Conservation (phyloP, 2,113 vertebrate genomes). For the Myrmecophaga tridactyla region DNA sequence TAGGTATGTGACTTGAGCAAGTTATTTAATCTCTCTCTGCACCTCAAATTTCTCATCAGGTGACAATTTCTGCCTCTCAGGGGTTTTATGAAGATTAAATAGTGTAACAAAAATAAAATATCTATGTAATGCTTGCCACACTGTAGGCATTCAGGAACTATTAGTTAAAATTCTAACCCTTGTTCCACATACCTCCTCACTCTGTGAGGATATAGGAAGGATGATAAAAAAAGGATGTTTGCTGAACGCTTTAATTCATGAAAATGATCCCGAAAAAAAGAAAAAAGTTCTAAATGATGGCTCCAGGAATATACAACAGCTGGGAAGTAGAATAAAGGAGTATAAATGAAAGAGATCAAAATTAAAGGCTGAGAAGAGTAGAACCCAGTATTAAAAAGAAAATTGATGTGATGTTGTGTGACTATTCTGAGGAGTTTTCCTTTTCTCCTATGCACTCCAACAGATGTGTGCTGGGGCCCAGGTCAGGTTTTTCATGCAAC, state of each 20-base stretch:
- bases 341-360: not conserved
- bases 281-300: not conserved
- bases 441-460: not conserved
- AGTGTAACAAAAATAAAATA: not conserved
- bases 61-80: not conserved
- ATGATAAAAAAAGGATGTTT: not conserved
- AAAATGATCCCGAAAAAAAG: not conserved
- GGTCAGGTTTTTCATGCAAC: too few species aligned
- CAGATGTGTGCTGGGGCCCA: not conserved
- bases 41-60: not conserved
- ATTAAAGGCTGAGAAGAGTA: not conserved
- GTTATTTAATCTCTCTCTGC: not conserved
- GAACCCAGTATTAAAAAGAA: not conserved
- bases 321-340: not conserved
- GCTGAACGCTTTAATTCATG: not conserved
- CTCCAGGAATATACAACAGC: not conserved
- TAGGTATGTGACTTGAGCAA: not conserved
- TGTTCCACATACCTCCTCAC: not conserved
- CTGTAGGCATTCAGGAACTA: not conserved
- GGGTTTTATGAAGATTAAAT: constrained; percentile 12
- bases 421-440: not conserved
- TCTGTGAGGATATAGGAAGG: not conserved
- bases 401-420: not conserved
- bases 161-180: not conserved
- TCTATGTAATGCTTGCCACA: not conserved